These are phyloP conservation scores for Pseudopleuronectes americanus DNA, from an alignment of 2,797 vertebrate species.

Conservation along the genomic window DNA sequence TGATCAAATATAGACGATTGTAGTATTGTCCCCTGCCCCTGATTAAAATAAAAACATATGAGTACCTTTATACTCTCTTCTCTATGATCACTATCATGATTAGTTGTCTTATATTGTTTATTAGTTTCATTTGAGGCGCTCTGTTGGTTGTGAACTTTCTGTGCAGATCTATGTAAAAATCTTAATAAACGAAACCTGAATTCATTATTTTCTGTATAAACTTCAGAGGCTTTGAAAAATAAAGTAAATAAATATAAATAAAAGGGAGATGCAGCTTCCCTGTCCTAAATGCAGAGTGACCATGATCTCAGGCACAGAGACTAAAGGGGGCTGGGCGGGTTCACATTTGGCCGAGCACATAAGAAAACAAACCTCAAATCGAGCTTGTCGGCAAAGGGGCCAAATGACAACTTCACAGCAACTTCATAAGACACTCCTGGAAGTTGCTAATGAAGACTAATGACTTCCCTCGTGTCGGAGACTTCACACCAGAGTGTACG, in stretches of 20 bases:
- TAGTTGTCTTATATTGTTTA: no score
- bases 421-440: constrained; percentile 87
- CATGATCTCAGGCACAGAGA: constrained; percentile 18
- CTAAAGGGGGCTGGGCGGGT: constrained; percentile 32
- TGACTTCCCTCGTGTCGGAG: constrained; percentile 80
- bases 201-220: background rate
- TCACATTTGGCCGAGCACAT: constrained; percentile 81
- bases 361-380: constrained; percentile 82
- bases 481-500: constrained; percentile 78
- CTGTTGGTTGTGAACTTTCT: no score
- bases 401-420: constrained; percentile 85
- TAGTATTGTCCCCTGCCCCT: no score
- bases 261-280: background rate
- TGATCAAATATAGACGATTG: no score
- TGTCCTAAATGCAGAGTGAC: background rate
- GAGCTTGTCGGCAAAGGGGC: constrained; percentile 78
- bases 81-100: no score
- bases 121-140: no score
- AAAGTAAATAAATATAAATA: background rate
- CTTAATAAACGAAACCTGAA: background rate
- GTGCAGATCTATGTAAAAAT: no score
- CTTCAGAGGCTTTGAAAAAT: background rate
- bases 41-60: no score
- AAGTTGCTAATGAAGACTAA: constrained; percentile 89
- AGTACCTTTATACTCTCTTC: no score